A percentile compares a stretch with the other conserved stretches of the same genome.
Evolutionary conservation across 2,797 vertebrate species (phyloP).

Genomic region (Neosalanx taihuensis): DNA sequence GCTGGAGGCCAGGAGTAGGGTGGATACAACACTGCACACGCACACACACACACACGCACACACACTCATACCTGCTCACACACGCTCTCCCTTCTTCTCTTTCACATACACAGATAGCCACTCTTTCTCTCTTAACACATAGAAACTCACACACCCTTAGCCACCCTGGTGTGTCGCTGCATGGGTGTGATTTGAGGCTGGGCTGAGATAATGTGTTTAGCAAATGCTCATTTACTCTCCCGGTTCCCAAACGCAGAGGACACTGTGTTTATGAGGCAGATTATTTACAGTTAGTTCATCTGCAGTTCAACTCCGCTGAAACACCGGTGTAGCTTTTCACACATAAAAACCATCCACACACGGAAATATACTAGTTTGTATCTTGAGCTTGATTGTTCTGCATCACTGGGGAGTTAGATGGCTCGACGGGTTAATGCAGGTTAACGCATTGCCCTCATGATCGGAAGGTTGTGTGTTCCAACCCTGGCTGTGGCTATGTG

Average conservation of each 20-base stretch:
- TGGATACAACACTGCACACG: constrained; percentile 24
- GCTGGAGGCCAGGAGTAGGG: constrained; percentile 23
- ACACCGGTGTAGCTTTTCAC: constrained; percentile 26
- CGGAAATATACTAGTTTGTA: constrained; percentile 14
- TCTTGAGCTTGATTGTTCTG: constrained; percentile 22
- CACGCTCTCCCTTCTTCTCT: not conserved
- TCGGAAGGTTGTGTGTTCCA: no score
- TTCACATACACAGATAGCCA: constrained; percentile 24
- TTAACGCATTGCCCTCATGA: no score
- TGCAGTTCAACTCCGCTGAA: constrained; percentile 63
- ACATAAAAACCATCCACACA: not conserved
- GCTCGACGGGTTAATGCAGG: no score
- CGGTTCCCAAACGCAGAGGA: constrained; percentile 67
- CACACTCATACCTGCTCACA: not conserved
- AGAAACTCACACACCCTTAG: constrained; percentile 28
- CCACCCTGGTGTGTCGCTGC: constrained; percentile 53
- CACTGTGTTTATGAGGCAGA: constrained; percentile 69
- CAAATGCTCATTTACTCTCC: constrained; percentile 72
- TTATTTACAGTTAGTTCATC: constrained; percentile 66
- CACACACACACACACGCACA: constrained; percentile 26
- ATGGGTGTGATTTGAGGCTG: constrained; percentile 52
- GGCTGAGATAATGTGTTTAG: constrained; percentile 73
- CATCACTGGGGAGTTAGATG: not conserved
- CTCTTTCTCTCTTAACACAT: constrained; percentile 12
- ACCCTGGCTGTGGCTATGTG: no score